Conservation (phyloP, 37 sponge, comb jelly and placozoan genomes). For the Crambe crambe region DNA sequence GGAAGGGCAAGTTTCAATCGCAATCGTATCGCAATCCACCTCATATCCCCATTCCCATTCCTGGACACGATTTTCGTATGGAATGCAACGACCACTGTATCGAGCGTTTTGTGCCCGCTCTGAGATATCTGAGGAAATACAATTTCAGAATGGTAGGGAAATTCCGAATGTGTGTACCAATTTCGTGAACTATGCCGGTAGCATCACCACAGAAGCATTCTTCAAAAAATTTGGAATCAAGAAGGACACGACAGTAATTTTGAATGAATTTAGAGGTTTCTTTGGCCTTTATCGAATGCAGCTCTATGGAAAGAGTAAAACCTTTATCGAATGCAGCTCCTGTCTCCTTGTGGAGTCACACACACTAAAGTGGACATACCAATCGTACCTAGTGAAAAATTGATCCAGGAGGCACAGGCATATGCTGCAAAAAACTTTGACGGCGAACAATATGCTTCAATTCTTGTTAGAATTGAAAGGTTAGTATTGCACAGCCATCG, state of each 20-base stretch:
- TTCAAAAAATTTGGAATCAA: slow-evolving; percentile 20
- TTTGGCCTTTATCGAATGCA: slow-evolving; percentile 37
- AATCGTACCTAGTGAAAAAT: slow-evolving; percentile 2
- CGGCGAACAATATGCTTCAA: not conserved
- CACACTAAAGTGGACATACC: not conserved
- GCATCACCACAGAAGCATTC: not conserved
- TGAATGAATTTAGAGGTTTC: slow-evolving; percentile 54
- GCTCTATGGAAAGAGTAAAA: not conserved
- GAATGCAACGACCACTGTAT: slow-evolving; percentile 29
- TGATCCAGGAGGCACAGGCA: not conserved
- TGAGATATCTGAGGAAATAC: not conserved
- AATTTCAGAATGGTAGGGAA: slow-evolving; percentile 23
- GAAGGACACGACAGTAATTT: slow-evolving; percentile 15
- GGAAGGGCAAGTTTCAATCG: too few species aligned
- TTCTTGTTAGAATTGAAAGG: slow-evolving; percentile 36
- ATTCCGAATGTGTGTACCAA: slow-evolving; percentile 33
- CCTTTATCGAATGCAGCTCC: slow-evolving; percentile 16
- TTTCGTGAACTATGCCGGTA: slow-evolving; percentile 23
- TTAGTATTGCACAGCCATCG: slow-evolving; percentile 8
- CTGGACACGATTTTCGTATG: not conserved
- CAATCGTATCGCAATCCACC: slow-evolving; percentile 46
- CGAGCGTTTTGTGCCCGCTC: not conserved
- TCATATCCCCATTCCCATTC: slow-evolving; percentile 7
- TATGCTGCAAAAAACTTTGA: slow-evolving; percentile 1
- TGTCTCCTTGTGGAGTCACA: slow-evolving; percentile 22